Percentiles rank a stretch among this genome's conserved stretches.
phyloP scores from a whole-genome alignment of 2,113 vertebrate species.

The Heloderma charlesbogerti region DNA sequence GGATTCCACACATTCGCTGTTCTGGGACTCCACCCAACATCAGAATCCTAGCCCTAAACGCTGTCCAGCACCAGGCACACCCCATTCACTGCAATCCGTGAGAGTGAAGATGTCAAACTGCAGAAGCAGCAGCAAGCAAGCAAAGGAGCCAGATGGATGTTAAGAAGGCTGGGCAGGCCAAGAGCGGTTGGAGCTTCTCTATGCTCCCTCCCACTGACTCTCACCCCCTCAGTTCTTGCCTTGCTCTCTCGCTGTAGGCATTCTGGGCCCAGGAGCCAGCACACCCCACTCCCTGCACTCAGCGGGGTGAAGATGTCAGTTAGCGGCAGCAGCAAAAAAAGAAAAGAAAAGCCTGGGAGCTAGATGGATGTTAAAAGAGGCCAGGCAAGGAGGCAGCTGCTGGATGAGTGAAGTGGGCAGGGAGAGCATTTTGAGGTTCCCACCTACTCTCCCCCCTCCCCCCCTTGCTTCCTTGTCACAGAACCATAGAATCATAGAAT shows the following conservation, averaged over 20 bases:
- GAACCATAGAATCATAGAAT: no score
- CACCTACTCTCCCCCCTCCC: no score
- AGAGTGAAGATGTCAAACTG: neutral
- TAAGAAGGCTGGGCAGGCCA: neutral
- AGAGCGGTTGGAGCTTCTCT: neutral
- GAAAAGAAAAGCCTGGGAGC: neutral
- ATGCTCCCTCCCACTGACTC: neutral
- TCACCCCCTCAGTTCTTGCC: no score
- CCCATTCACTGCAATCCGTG: neutral
- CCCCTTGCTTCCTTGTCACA: no score
- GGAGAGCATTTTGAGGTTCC: neutral
- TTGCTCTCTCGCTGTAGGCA: no score
- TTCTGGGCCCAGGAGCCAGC: no score
- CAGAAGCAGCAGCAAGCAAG: neutral
- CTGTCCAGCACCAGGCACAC: neutral
- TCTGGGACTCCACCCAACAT: neutral
- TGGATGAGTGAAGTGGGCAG: neutral
- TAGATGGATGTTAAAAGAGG: neutral
- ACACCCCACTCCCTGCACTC: neutral
- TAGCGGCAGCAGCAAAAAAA: neutral
- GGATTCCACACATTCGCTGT: neutral
- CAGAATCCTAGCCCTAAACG: neutral
- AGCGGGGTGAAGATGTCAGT: neutral
- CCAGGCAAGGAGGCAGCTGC: neutral
- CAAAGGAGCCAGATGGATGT: neutral